Evolutionary conservation across 2,113 vertebrate species (phyloP), one percentile per base, ranked within the genome.

Genomic region (Lipotes vexillifer): DNA sequence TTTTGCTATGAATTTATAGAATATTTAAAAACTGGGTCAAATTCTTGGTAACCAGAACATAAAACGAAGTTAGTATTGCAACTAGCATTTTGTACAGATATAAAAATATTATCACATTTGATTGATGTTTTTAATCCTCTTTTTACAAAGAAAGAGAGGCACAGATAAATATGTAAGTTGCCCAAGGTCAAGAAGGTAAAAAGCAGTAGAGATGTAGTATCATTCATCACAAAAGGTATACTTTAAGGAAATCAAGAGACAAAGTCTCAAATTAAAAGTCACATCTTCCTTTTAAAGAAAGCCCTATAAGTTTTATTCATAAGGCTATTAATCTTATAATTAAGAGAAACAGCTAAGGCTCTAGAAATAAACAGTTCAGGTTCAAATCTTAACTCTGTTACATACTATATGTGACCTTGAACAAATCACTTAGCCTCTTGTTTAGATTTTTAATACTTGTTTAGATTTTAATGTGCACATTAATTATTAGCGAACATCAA

Each of bases 1-100:
- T 91, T 96, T 98, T 90, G 41, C 81, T 90, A 85, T 83, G 77
- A 97, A 97, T 97, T 97, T 95, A 94, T 29, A 97, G 80, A 21
- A 94, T 94, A 90, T 93, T 94, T 91, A 59, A 93, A 97, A 77
- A 94, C 46, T 97, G 96, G 94, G 84, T 98, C 96, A 98, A 96
- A 71, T 74, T 94, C 83, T 89, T 95, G 27, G 52, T 68, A 95
- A 96, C 88, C 52, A 95, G 46, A 90, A 97, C 59, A 97, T 71
- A 91, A 96, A 94, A 80, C 65, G 36, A 89, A 97, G 75, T 74
- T 72, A 95, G 44, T 31, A 92, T 3, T 82, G 6, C 14, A 96
- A 93, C 61, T 92, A 89, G 27, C 25, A 97, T 87, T 96, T 91
- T 75, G 4, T 15, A 92, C 12, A 49, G 86, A 78, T 75, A 87